Conservation (phyloP, 2,113 vertebrate species). For the Balaeniceps rex region DNA sequence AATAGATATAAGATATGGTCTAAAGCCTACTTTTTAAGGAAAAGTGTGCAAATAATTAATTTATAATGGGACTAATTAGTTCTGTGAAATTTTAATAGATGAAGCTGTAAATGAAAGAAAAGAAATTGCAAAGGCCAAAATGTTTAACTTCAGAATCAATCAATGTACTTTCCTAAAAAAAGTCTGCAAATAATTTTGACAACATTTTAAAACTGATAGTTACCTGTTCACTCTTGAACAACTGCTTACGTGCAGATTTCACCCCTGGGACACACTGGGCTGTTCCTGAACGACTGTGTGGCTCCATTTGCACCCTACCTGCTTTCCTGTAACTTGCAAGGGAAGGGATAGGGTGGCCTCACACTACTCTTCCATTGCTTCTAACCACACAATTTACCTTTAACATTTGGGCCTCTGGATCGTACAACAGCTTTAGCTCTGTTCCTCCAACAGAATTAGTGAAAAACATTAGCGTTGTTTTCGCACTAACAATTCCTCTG, state of each 20-base stretch:
- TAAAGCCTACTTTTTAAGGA: neutral
- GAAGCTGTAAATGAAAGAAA: constrained; percentile 4
- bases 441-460: neutral
- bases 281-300: neutral
- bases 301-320: neutral
- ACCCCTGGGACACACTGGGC: neutral
- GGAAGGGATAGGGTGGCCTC: neutral
- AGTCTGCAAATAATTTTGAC: constrained; percentile 47
- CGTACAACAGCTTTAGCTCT: neutral
- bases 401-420: neutral
- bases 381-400: neutral
- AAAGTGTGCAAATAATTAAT: neutral
- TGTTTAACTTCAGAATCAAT: constrained; percentile 19
- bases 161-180: constrained; percentile 37
- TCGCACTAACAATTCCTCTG: neutral
- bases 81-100: constrained; percentile 5
- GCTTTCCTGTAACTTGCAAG: neutral
- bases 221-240: constrained; percentile 10
- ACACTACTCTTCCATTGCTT: neutral
- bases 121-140: constrained; percentile 12
- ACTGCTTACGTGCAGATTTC: neutral
- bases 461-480: neutral
- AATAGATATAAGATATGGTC: neutral
- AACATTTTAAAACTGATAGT: constrained; percentile 52
- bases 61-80: neutral